These are phyloP conservation scores for Syngnathus scovelli DNA, from an alignment of 2,113 vertebrate species.

Conservation along the genomic window DNA sequence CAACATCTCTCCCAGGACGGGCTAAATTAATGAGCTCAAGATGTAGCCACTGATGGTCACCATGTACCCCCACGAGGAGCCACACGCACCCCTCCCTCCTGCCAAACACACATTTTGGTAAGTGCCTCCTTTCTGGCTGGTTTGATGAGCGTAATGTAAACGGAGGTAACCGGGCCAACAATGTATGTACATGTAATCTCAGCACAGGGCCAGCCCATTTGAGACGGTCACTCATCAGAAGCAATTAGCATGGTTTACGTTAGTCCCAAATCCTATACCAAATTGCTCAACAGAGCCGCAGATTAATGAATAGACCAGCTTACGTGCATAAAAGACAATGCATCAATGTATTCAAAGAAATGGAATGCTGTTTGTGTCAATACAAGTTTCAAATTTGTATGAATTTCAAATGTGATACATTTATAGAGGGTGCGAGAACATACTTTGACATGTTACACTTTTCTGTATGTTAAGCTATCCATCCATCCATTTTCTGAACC, in stretches of 20 bases:
- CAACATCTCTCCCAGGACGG: conserved; percentile 81
- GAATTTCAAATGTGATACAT: background rate
- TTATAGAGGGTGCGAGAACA: background rate
- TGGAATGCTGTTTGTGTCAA: background rate
- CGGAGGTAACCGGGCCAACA: conserved; percentile 42
- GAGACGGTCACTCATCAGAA: conserved; percentile 60
- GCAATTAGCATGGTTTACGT: conserved; percentile 39
- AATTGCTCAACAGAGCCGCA: conserved; percentile 8
- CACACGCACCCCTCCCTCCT: conserved; percentile 40
- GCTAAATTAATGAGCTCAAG: conserved; percentile 96
- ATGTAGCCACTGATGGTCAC: conserved; percentile 76
- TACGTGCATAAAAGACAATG: background rate
- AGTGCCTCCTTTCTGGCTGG: conserved; percentile 53
- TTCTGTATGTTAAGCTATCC: background rate
- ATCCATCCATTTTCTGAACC: no score
- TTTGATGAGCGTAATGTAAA: conserved; percentile 62
- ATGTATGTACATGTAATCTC: conserved; percentile 44
- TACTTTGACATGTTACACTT: background rate
- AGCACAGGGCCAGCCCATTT: conserved; percentile 42
- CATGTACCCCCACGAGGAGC: conserved; percentile 56
- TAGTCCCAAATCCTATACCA: conserved; percentile 32
- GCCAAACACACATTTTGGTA: conserved; percentile 72
- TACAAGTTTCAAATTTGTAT: background rate
- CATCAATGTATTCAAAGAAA: background rate
- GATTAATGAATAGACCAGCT: conserved; percentile 12